Base-by-base conservation (phyloP, 2,113 vertebrate species). In the Mastomys coucha region DNA sequence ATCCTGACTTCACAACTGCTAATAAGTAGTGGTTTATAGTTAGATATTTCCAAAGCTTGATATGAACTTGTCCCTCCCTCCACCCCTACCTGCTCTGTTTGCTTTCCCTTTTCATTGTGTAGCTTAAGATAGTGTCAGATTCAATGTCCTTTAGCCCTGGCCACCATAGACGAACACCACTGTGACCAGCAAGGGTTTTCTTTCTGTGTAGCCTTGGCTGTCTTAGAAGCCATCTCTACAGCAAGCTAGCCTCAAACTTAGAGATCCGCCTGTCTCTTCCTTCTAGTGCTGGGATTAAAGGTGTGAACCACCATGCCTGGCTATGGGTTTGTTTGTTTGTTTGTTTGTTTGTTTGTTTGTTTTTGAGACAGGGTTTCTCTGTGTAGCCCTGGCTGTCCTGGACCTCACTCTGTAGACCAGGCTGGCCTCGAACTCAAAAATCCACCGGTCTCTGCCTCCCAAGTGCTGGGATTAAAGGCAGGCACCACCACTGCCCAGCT, bases 1-100 rank as follows among this genome's bases (percentile, higher is more conserved):
- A 80, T 53, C n/a, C 33, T 72, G 39, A 80, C 93, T 95, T 95
- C 10, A 95, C 26, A 73, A 16, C 31, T 86, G 58, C 45, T 91
- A 73, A 49, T 86, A 51, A 95, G 53, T 89, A 95, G 60, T 11
- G 4, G 45, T 4, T 16, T 51, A 6, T 6, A 96, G 14, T 96
- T 77, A 89, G 80, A 96, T 1, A 39, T 65, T 82, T 26, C 7
- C 75, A 7, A 70, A 85, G 11, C 81, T 93, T 94, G n/a, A 26
- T 96, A 93, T 69, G 24, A 73, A n/a, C 91, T 94, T 75, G 26
- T n/a, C n/a, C 36, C 16, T 69, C 53, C n/a, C 36, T 58, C 16
- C 7, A 22, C 53, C 19, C 22, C 24, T 58, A 3, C 51, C 36
- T n/a, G 4, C 22, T 60, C 33, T 58, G 36, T 39, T n/a, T 20